Conservation (phyloP, 2,888 invertebrate species). For the Drosophila phalerata region DNA sequence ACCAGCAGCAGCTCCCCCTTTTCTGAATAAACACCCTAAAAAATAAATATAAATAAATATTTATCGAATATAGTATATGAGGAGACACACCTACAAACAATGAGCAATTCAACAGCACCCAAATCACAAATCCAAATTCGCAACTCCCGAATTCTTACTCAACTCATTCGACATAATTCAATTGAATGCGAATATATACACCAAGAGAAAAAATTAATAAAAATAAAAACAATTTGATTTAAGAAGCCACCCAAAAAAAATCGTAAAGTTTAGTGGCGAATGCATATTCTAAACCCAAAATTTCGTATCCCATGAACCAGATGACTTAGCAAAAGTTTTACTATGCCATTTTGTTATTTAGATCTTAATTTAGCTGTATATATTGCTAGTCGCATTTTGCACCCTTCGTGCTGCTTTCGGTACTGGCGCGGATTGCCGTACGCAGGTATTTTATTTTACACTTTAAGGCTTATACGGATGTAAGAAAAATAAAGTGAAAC, state of each 20-base stretch:
- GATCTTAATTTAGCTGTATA: no score
- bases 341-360: no score
- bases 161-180: constrained; percentile 78
- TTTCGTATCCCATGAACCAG: no score
- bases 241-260: no score
- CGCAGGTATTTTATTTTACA: no score
- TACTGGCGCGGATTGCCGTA: no score
- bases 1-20: constrained; percentile 43
- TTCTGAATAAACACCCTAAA: constrained; percentile 45
- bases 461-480: no score
- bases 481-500: not conserved
- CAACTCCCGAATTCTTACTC: constrained; percentile 47
- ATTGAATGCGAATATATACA: constrained; percentile 45
- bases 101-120: constrained; percentile 20
- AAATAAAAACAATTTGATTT: not conserved
- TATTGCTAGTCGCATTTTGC: no score
- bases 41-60: constrained; percentile 19
- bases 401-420: no score
- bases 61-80: constrained; percentile 11
- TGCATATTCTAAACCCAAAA: no score
- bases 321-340: no score
- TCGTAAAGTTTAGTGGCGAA: no score
- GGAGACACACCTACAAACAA: constrained; percentile 62
- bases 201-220: not conserved
- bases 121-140: not conserved